Percentiles rank a stretch among this genome's conserved stretches.
phyloP scores from a whole-genome alignment of 2,888 invertebrate genomes.

The Ctena decussata region DNA sequence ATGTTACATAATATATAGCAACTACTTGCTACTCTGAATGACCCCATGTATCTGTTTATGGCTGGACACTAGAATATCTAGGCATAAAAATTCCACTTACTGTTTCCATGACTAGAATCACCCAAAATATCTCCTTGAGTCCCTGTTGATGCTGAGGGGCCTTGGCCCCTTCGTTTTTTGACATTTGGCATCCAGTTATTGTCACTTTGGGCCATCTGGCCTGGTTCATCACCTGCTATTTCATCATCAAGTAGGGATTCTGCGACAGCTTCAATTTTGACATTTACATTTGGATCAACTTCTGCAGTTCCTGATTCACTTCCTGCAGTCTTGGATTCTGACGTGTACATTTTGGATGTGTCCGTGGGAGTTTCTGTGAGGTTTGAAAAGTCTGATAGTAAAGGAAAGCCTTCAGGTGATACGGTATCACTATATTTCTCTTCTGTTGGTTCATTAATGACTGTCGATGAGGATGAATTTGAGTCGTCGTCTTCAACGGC shows the following conservation, averaged over 20 bases:
- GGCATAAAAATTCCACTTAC: neutral
- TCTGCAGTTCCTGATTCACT: neutral
- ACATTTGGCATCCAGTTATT: neutral
- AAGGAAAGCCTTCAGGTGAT: constrained; percentile 27
- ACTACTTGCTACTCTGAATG: too few species aligned
- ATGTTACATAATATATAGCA: too few species aligned
- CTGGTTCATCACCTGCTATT: constrained; percentile 9
- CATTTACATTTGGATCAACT: neutral
- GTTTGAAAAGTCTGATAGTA: constrained; percentile 21
- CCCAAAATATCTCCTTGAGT: neutral
- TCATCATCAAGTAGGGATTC: neutral
- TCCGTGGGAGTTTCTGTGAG: neutral
- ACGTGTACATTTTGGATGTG: neutral
- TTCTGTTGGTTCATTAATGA: constrained; percentile 28
- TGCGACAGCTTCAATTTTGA: constrained; percentile 1
- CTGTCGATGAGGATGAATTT: constrained; percentile 32
- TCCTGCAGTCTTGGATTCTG: neutral
- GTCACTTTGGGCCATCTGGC: neutral
- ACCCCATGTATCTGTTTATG: too few species aligned
- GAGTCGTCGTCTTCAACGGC: constrained; percentile 27
- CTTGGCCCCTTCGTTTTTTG: neutral
- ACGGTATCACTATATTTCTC: constrained; percentile 28
- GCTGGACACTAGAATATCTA: neutral
- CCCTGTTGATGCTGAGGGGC: neutral
- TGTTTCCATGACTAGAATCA: too few species aligned